These are phyloP conservation scores for Butastur rufipennis DNA, from an alignment of 2,113 vertebrate genomes.

Conservation along the genomic window DNA sequence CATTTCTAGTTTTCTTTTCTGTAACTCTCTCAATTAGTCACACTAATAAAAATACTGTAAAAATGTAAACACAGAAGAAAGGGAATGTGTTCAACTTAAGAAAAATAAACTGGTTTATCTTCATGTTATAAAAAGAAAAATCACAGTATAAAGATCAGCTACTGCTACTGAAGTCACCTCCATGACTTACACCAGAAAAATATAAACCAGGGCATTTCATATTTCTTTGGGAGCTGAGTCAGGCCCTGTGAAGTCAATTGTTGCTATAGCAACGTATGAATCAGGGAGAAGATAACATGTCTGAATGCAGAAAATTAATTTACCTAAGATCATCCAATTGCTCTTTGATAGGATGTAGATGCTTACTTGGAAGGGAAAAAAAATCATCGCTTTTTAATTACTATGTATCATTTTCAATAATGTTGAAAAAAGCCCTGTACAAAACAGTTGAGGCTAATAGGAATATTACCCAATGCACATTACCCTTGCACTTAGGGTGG, in stretches of 20 bases:
- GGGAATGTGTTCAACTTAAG: not conserved
- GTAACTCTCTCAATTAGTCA: not conserved
- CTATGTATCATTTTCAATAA: not conserved
- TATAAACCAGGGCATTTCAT: slow-evolving; percentile 16
- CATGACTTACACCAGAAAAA: slow-evolving; percentile 25
- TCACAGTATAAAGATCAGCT: not conserved
- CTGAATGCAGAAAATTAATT: slow-evolving; percentile 52
- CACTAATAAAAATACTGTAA: not conserved
- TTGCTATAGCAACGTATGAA: slow-evolving; percentile 65
- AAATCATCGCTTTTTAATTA: slow-evolving; percentile 44
- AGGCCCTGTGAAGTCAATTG: slow-evolving; percentile 53
- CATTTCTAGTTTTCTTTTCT: not conserved
- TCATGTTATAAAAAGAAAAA: not conserved
- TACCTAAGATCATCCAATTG: slow-evolving; percentile 25
- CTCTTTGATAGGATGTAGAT: not conserved
- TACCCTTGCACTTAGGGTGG: not conserved
- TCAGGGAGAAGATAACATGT: slow-evolving; percentile 40
- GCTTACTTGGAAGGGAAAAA: not conserved
- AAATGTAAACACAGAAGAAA: not conserved
- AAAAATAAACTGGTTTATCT: not conserved
- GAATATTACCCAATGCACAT: not conserved
- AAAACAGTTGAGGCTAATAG: not conserved
- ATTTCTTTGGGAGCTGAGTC: slow-evolving; percentile 49
- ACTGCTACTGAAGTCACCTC: not conserved
- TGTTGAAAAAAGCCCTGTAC: not conserved